Evolutionary conservation across 2,888 invertebrate species (phyloP), one percentile per base, ranked within the genome.

Genomic region (Candidula unifasciata): DNA sequence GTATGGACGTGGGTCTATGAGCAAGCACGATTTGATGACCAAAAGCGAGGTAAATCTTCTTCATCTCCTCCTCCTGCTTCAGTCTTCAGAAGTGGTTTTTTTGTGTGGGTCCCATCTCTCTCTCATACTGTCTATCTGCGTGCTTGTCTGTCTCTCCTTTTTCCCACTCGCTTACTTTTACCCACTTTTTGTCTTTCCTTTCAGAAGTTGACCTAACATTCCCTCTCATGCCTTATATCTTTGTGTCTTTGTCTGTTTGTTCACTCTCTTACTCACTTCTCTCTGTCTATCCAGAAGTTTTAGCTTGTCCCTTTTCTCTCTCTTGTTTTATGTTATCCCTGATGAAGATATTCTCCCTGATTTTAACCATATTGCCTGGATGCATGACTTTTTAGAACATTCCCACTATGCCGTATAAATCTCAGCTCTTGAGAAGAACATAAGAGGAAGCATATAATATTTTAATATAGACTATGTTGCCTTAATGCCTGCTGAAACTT

Each of bases 21-120:
- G 97, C 0, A 96, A 96, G 80, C 98, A 98, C 93, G 98, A 98
- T 97, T 90, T 96, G 96, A 66, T 97, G 94, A 93, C 93, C 90
- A 94, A 92, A 89, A 91, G 87, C 85, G 92, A 93, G 92, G 93
- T 93, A 88, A 84, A 86, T 44, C 6, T 44, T 2, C 24, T 37
- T 71, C 3, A 3, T 44, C 8, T 44, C 13, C 8, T 44, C 44
- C 44, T 0, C 13, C n/a, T n/a, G n/a, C n/a, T 60, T 60, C 60
- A 24, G 24, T 60, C 60, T 60, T n/a, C n/a, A 21, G n/a, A n/a
- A n/a, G 10, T n/a, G 21, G 5, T 13, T n/a, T 60, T 5, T 60
- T n/a, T 60, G 24, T n/a, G n/a, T n/a, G n/a, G n/a, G n/a, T n/a
- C n/a, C n/a, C n/a, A n/a, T n/a, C n/a, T n/a, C n/a, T 60, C 60